Evolutionary conservation across 1,140 invertebrate species (phyloP).

Genomic region (Habropoda laboriosa): DNA sequence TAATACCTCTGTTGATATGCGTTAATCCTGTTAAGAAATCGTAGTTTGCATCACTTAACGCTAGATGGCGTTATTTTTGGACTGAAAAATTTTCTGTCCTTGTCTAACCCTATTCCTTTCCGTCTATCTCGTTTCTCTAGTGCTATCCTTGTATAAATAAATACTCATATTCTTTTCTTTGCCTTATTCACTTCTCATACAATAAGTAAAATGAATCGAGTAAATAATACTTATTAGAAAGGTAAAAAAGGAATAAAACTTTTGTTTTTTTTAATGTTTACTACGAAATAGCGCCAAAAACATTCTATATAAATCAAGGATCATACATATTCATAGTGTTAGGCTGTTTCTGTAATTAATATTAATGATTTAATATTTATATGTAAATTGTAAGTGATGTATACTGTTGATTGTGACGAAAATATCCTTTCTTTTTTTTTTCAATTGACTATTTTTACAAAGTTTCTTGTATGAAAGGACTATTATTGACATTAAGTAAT

Average conservation of each 20-base stretch:
- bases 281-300: conserved; percentile 37
- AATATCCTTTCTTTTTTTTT: conserved; percentile 4
- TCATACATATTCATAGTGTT: conserved; percentile 13
- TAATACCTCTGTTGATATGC: no score
- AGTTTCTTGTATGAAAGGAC: neutral
- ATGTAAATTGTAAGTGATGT: conserved; percentile 5
- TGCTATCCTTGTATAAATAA: no score
- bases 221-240: neutral
- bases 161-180: no score
- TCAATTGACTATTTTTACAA: conserved; percentile 17
- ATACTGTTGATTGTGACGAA: conserved; percentile 10
- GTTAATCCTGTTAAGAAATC: no score
- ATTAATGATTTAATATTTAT: conserved; percentile 5
- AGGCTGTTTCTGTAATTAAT: conserved; percentile 22
- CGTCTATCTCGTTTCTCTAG: no score
- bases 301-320: conserved; percentile 30
- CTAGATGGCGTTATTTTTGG: no score
- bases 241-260: conserved; percentile 14
- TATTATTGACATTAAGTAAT: neutral
- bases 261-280: conserved; percentile 27
- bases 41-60: no score
- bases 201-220: neutral
- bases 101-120: no score
- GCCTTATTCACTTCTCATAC: conserved; percentile 3
- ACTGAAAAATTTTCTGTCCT: no score